A percentile compares a stretch with the other conserved stretches of the same genome.
phyloP scores from a whole-genome alignment of 92 coral and sea anemone genomes.

The Galaxea fascicularis region DNA sequence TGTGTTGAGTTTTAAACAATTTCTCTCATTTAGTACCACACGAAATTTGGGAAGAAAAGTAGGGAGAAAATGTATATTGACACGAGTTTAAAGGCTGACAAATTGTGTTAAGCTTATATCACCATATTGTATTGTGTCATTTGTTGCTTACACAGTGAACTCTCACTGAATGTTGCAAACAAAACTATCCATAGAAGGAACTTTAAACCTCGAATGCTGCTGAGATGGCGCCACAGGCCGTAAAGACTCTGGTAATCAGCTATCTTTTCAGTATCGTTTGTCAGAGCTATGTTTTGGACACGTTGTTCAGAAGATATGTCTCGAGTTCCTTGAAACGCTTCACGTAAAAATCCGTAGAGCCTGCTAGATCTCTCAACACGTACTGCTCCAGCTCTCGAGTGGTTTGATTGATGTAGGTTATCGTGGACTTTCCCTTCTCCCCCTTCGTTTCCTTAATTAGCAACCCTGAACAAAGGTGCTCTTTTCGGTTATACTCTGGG shows the following conservation, averaged over 20 bases:
- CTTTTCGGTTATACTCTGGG: constrained; percentile 70
- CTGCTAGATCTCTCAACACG: constrained; percentile 66
- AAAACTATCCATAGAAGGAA: not conserved
- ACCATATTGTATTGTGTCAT: too few species aligned
- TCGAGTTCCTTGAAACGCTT: constrained; percentile 57
- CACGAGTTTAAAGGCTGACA: too few species aligned
- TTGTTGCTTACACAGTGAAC: not conserved
- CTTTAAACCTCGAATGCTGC: too few species aligned
- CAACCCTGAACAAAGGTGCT: constrained; percentile 81
- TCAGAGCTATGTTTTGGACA: not conserved
- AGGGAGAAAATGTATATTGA: too few species aligned
- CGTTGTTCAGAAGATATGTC: constrained; percentile 33
- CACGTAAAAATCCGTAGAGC: constrained; percentile 63
- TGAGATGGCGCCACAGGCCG: too few species aligned
- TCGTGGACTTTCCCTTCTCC: constrained; percentile 38
- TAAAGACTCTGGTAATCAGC: too few species aligned
- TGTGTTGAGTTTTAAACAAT: too few species aligned
- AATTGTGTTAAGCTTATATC: too few species aligned
- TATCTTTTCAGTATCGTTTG: not conserved
- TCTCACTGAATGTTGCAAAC: not conserved
- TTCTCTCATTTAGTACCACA: too few species aligned
- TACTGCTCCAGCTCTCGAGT: constrained; percentile 69
- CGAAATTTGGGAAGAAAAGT: too few species aligned
- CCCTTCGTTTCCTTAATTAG: constrained; percentile 62
- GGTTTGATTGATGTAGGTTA: constrained; percentile 79